phyloP scores from a whole-genome alignment of 2,888 invertebrate genomes.

The Eilema caniola region DNA sequence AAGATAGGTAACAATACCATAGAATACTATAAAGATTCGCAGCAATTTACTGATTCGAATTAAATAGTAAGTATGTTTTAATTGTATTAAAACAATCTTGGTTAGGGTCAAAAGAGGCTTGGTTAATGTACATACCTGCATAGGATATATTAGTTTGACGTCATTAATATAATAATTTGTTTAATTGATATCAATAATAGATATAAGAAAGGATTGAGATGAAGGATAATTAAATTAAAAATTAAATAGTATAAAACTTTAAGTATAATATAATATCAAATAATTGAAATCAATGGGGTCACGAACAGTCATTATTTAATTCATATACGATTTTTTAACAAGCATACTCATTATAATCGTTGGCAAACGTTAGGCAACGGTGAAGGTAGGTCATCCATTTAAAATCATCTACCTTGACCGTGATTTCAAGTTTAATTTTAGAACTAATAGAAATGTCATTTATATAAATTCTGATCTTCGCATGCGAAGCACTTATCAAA shows the following conservation, averaged over 20 bases:
- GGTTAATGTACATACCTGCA: not conserved
- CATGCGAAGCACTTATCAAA: not conserved
- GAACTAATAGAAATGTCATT: not conserved
- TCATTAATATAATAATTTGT: no score
- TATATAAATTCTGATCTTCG: not conserved
- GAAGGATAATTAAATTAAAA: no score
- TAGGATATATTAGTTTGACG: not conserved
- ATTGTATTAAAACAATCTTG: not conserved
- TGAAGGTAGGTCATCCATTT: constrained; percentile 3
- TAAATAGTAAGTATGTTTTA: not conserved
- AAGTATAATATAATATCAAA: no score
- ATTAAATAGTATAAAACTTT: no score
- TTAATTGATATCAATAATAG: no score
- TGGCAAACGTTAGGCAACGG: constrained; percentile 2
- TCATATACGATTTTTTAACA: not conserved
- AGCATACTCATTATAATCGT: not conserved
- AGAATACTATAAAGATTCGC: not conserved
- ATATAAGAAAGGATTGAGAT: no score
- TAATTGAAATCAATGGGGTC: not conserved
- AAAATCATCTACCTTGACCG: constrained; percentile 12
- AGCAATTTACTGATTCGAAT: not conserved
- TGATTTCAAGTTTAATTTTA: constrained; percentile 1
- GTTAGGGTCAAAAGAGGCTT: no score
- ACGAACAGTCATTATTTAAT: not conserved
- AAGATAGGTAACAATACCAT: constrained; percentile 11